Evolutionary conservation across 2,113 vertebrate species (phyloP).

Genomic region (Orthonyx spaldingii): DNA sequence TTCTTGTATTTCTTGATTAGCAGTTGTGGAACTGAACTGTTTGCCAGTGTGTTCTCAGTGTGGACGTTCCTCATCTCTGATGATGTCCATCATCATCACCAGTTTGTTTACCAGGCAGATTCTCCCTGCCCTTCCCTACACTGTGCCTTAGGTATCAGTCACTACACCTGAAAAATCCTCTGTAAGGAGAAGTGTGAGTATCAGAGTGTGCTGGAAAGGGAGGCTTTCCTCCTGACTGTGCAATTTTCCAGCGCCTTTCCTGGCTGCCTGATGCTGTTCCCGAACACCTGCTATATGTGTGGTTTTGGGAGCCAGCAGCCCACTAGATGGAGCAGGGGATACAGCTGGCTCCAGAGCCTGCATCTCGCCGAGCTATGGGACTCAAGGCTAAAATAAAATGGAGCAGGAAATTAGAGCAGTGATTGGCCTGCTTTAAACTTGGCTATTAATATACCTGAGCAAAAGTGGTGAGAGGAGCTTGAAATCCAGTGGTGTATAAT

Average conservation of each 20-base stretch:
- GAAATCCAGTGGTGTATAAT: neutral
- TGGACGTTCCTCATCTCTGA: neutral
- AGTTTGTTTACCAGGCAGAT: neutral
- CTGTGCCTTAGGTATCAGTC: neutral
- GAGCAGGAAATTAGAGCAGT: neutral
- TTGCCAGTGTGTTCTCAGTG: neutral
- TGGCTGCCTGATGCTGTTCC: neutral
- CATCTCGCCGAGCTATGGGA: accelerated
- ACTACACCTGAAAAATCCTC: neutral
- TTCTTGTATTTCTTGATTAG: neutral
- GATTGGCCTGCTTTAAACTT: neutral
- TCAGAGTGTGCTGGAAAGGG: neutral
- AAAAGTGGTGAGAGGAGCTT: neutral
- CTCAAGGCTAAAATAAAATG: neutral
- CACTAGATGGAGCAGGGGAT: conserved; percentile 58
- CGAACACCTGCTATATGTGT: neutral
- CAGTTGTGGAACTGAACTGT: neutral
- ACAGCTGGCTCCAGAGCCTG: neutral
- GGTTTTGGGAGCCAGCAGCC: neutral
- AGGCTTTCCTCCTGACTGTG: neutral
- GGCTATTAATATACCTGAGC: neutral
- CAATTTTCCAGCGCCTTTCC: neutral
- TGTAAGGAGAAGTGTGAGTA: neutral
- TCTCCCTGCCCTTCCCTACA: neutral
- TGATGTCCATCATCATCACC: neutral